Evolutionary conservation across 23 tunicate genomes (phyloP), one percentile per base, ranked within the genome.

Genomic region (Trididemnum clinides): DNA sequence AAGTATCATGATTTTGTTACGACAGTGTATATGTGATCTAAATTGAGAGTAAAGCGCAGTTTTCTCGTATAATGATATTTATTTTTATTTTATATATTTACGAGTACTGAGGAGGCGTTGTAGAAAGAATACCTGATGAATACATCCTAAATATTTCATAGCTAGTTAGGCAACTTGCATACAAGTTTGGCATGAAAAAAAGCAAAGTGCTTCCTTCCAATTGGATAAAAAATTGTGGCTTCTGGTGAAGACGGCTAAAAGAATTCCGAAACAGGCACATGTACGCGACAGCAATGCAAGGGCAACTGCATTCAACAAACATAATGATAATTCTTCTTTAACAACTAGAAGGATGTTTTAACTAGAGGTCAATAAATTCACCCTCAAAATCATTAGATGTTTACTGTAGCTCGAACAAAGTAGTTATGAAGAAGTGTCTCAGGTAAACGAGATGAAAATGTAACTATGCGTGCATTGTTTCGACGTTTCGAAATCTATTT

Each of bases 211-310:
- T 62, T 62, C 70, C 70, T 62, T 62, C 38, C 32, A 63, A 32
- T 62, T 84, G 82, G 87, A n/a, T 7, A 21, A 34, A 26, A 6
- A 84, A 84, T n/a, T 44, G 80, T 36, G 3, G 37, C 62, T 22
- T 64, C 87, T 25, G 87, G 87, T 25, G 80, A 84, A 37, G 64
- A 84, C 59, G 87, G 87, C 65, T 84, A 21, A 70, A 44, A 44
- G 87, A 81, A 39, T 84, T 71, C 22, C 87, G 80, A n/a, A 72
- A 12, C 54, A 71, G 87, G 25, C 22, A 77, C 32, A 30, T 15
- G 82, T 71, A 37, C 26, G 81, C 35, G 72, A 64, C 62, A 84
- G 87, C 21, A 71, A 31, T 7, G 87, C 80, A 1, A 23, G 81
- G 26, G 64, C 87, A 49, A 84, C 66, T 10, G 80, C 63, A 1